Evolutionary conservation across 2,888 invertebrate genomes (phyloP).

Genomic region (Leptogaster cylindrica): DNA sequence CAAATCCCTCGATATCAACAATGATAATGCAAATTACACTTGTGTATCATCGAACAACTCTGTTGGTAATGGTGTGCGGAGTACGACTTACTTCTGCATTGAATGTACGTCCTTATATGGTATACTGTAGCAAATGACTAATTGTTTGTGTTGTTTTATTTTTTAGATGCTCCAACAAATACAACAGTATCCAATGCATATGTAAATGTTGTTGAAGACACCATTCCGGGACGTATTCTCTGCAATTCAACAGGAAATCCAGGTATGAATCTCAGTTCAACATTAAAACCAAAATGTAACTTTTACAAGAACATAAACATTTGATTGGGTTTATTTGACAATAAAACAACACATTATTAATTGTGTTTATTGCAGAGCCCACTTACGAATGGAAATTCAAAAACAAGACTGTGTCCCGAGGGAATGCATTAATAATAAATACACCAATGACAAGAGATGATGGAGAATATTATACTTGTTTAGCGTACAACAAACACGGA

Average conservation of each 20-base stretch:
- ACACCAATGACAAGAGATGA: conserved; percentile 73
- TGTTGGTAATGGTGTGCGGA: conserved; percentile 81
- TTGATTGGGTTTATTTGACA: background rate
- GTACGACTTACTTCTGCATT: conserved; percentile 83
- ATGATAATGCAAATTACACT: conserved; percentile 82
- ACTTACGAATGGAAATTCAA: conserved; percentile 58
- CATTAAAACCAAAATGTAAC: no score
- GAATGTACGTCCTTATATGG: conserved; percentile 75
- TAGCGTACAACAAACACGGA: conserved; percentile 82
- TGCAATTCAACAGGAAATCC: conserved; percentile 66
- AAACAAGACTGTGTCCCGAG: conserved; percentile 63
- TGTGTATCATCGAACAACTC: conserved; percentile 80
- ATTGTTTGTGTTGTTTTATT: background rate
- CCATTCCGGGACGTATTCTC: conserved; percentile 64
- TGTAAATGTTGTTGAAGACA: conserved; percentile 63
- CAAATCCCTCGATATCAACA: conserved; percentile 75
- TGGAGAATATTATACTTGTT: conserved; percentile 80
- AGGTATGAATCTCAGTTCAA: conserved; percentile 54
- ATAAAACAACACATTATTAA: background rate
- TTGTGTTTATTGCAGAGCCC: conserved; percentile 17
- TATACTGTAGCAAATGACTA: conserved; percentile 15
- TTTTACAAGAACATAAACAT: no score
- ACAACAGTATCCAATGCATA: conserved; percentile 70
- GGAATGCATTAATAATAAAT: conserved; percentile 68
- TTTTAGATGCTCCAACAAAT: conserved; percentile 81